These are phyloP conservation scores for Chalcis sispes DNA, from an alignment of 2,888 invertebrate species.

Conservation along the genomic window DNA sequence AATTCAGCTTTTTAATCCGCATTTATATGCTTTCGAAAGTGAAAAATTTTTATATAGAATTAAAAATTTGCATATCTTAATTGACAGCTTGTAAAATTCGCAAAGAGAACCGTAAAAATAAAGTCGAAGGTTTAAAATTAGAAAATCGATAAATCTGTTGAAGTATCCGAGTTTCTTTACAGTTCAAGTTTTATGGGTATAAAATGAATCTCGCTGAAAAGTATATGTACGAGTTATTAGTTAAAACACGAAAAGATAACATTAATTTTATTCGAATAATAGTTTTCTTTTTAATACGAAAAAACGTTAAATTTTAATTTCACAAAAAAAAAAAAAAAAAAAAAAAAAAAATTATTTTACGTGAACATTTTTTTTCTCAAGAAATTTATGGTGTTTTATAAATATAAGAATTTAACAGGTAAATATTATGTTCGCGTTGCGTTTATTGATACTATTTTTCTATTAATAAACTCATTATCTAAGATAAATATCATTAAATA, in stretches of 20 bases:
- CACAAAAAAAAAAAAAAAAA: no score
- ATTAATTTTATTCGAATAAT: no score
- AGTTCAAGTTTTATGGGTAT: neutral
- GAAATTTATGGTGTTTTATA: neutral
- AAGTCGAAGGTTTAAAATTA: constrained; percentile 10
- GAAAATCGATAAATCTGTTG: constrained; percentile 18
- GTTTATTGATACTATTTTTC: neutral
- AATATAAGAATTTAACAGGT: neutral
- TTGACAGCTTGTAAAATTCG: neutral
- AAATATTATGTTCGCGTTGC: neutral
- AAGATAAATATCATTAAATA: neutral
- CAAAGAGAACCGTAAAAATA: neutral
- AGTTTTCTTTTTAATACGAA: no score
- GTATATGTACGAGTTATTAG: no score
- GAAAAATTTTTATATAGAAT: neutral
- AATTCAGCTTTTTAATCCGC: no score
- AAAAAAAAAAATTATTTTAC: no score
- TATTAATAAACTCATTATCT: constrained; percentile 10
- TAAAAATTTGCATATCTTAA: neutral
- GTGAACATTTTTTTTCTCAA: no score
- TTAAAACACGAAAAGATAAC: no score
- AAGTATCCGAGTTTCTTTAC: neutral
- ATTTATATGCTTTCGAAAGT: no score
- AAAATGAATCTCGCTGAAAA: neutral
- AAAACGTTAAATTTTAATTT: no score